Conservation (phyloP, 2,113 vertebrate species). For the Gopherus flavomarginatus region DNA sequence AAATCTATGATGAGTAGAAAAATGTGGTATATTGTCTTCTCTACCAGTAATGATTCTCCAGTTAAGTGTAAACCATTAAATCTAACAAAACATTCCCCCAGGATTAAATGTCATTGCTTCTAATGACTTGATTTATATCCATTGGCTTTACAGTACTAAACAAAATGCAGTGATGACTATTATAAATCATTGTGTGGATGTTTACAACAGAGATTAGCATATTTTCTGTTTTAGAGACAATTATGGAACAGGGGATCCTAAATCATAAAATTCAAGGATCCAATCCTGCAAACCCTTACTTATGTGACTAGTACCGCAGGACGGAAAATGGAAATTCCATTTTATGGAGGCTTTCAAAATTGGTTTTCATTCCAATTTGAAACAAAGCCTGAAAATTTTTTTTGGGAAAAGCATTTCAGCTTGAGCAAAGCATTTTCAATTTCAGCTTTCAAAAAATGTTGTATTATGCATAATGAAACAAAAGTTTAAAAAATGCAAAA, state of each 20-base stretch:
- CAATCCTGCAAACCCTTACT: background rate
- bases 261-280: background rate
- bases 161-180: slow-evolving; percentile 61
- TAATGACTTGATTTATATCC: slow-evolving; percentile 67
- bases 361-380: background rate
- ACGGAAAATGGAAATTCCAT: background rate
- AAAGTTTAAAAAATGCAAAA: background rate
- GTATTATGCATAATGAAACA: fast-evolving
- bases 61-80: slow-evolving; percentile 5
- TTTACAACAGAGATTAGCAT: background rate
- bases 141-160: slow-evolving; percentile 62
- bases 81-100: slow-evolving; percentile 56
- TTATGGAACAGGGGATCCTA: background rate
- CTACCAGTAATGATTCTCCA: slow-evolving; percentile 8
- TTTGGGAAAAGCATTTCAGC: background rate
- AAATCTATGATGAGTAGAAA: background rate
- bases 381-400: background rate
- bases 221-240: slow-evolving; percentile 36
- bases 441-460: background rate
- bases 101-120: slow-evolving; percentile 64
- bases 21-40: background rate
- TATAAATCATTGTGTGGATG: slow-evolving; percentile 42
- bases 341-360: background rate
- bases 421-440: background rate
- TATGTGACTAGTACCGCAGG: background rate